Conservation (phyloP, 2,888 invertebrate species). For the Drosophila subquinaria region DNA sequence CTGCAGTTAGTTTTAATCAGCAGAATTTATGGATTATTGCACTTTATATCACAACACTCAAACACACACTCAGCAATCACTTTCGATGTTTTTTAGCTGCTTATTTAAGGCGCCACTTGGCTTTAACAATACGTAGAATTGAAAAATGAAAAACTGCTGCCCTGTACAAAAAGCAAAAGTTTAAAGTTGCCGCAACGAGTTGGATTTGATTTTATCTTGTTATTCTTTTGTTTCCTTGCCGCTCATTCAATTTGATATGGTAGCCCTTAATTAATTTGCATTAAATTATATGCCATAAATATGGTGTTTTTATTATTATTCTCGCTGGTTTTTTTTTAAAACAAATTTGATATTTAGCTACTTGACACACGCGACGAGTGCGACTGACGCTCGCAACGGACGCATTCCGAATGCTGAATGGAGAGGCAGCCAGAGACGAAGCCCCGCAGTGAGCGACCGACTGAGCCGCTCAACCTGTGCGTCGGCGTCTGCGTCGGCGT, state of each 20-base stretch:
- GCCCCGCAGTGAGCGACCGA: conserved; percentile 47
- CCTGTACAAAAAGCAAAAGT: conserved; percentile 14
- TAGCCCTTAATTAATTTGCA: conserved; percentile 47
- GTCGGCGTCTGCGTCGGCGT: conserved; percentile 48
- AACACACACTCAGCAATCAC: conserved; percentile 30
- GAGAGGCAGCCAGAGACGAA: conserved; percentile 54
- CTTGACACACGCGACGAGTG: conserved; percentile 59
- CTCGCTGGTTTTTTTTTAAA: conserved; percentile 26
- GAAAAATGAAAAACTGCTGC: conserved; percentile 9
- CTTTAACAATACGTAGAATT: background rate
- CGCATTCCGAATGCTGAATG: conserved; percentile 81
- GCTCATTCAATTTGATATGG: conserved; percentile 24
- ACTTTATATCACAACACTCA: conserved; percentile 48
- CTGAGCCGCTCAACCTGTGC: conserved; percentile 63
- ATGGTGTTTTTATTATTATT: conserved; percentile 10
- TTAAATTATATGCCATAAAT: conserved; percentile 26
- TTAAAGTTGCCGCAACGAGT: conserved; percentile 20
- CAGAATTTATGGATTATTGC: conserved; percentile 49
- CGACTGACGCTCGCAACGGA: conserved; percentile 71
- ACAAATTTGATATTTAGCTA: conserved; percentile 18
- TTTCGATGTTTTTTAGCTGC: conserved; percentile 49
- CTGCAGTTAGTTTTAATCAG: conserved; percentile 40
- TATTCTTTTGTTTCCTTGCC: conserved; percentile 3
- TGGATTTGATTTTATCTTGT: conserved; percentile 4
- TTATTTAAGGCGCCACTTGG: conserved; percentile 33